Base-by-base conservation (phyloP, 2,888 invertebrate species). In the Acholoe squamosa region DNA sequence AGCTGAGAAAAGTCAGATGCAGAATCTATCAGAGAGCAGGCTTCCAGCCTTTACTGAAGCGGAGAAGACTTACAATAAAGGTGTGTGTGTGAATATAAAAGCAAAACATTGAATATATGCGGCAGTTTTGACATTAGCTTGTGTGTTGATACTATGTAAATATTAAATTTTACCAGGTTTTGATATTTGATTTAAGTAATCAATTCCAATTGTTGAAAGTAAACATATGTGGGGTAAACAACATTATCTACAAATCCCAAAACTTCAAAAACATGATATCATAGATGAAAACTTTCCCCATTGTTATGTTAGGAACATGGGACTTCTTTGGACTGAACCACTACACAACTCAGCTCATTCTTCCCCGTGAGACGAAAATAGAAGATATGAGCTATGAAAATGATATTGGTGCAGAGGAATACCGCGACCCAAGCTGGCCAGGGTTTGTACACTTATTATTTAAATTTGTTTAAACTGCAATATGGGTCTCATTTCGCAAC, bases 291-390 rank as follows among this genome's bases (percentile, higher is more conserved):
- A n/a, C n/a, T 19, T 31, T 77, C 10, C 25, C n/a, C 77, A 3
- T 77, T 61, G 61, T n/a, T 61, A 3, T 61, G 61, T 3, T 61
- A 94, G 96, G 96, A 94, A 97, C 97, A 0, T 96, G 96, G 0
- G 98, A 98, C 94, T 97, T 97, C 95, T 96, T 98, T 89, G 97
- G 97, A 0, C 94, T 98, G n/a, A 98, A 98, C 94, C 97, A 97
- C 89, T 98, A 98, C 94, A 97, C 97, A 10, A 92, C 94, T 0
- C 89, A 91, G 33, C 88, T 93, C 28, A 92, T 93, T 0, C 31
- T 84, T 56, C 86, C 93, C 52, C 34, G n/a, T 10, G 89, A 43
- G 16, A 19, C 51, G 12, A 43, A 76, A 0, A 33, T 51, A 19
- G 56, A 77, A 5, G 19, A 10, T 22, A 67, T 91, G 16, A 91